Evolutionary conservation across 2,113 vertebrate species (phyloP).

Genomic region (Lycaon pictus): DNA sequence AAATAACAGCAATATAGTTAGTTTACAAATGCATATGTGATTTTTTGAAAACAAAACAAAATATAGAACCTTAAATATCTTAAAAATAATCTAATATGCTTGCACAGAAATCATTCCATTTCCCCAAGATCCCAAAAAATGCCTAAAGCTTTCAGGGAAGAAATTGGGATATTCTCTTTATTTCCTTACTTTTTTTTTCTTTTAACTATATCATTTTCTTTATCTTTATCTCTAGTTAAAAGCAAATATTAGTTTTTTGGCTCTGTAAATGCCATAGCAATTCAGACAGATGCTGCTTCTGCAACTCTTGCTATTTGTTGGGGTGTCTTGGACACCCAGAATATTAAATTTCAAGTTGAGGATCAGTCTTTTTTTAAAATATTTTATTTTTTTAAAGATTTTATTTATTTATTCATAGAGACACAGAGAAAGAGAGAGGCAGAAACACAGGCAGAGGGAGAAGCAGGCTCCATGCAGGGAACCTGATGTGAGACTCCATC

Average conservation of each 20-base stretch:
- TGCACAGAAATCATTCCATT: neutral
- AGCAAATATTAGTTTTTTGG: neutral
- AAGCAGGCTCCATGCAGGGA: too few relatives aligned
- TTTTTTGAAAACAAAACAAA: neutral
- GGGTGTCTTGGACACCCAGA: neutral
- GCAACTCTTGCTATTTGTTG: neutral
- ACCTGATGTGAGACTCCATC: too few relatives aligned
- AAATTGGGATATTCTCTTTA: neutral
- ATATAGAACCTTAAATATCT: neutral
- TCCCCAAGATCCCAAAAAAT: neutral
- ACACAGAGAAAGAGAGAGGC: too few relatives aligned
- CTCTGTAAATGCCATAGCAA: neutral
- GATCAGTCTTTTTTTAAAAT: neutral
- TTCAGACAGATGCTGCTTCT: neutral
- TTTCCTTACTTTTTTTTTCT: neutral
- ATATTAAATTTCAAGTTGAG: neutral
- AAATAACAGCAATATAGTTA: neutral
- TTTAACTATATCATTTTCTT: neutral
- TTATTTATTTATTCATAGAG: too few relatives aligned
- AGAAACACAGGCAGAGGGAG: too few relatives aligned
- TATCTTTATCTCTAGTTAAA: neutral
- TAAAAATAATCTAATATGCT: constrained; percentile 6
- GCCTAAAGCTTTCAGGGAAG: neutral
- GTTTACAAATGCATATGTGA: neutral
- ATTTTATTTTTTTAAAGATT: too few relatives aligned